Base-by-base conservation (phyloP, 2,888 invertebrate genomes). In the Scelioninae gen. 1 region DNA sequence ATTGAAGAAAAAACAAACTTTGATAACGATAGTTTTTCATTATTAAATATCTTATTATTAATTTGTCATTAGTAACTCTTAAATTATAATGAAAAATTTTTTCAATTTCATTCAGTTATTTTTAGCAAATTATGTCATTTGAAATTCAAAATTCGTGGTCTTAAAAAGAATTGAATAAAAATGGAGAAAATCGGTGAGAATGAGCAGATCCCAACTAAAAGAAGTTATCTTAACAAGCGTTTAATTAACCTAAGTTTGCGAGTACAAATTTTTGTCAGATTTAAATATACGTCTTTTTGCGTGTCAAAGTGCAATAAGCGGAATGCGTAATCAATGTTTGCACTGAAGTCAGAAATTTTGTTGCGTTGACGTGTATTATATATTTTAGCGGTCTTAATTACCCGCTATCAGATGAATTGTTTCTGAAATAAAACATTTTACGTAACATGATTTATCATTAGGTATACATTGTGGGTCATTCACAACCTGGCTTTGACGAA, bases 381-480 rank as follows among this genome's bases (percentile, higher is more conserved):
- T 80, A 75, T 80, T 80, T 71, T 55, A 72, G 32, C 58, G 15
- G 55, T 55, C 76, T 82, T 82, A 82, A 82, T 82, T 82, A 69
- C 34, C 40, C 47, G 53, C 43, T 82, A 78, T 74, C 77, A 49
- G 77, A 78, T 58, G 51, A 66, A 66, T 74, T 43, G 31, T 40
- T 58, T 55, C 16, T 43, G 69, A 62, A 82, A 72, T 78, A 82
- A 82, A 74, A 63, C 74, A 66, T 68, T 65, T 51, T 63, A 63
- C 47, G 60, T 65, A 45, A 66, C 55, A 47, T 74, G 76, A 74
- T 78, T 82, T 78, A 78, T 69, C 58, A 49, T 77, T 94, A 98
- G 98, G 97, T 97, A 31, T 97, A 97, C 92, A 95, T 98, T 85
- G 96, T 97, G 40, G 97, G 97, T 0, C 98, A 98, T 91, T 96